Percentiles rank a stretch among this genome's conserved stretches.
These are phyloP conservation scores for Spilosoma lubricipeda DNA, from an alignment of 2,888 invertebrate genomes.

Conservation along the genomic window DNA sequence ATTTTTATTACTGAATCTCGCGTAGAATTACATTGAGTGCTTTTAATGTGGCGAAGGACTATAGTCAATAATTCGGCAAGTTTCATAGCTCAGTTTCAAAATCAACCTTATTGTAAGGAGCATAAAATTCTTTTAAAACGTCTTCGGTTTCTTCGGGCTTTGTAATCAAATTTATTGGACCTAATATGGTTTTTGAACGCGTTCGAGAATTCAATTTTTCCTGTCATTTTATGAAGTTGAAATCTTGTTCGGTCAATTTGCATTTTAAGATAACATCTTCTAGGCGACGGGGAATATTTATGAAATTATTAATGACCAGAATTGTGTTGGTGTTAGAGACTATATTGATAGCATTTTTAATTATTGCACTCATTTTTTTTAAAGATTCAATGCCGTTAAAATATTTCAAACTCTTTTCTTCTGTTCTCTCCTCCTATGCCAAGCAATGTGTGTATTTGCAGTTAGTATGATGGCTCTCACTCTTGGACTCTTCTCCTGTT, in stretches of 20 bases:
- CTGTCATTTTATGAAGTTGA: constrained; percentile 14
- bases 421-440: too few relatives aligned
- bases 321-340: not conserved
- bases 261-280: constrained; percentile 13
- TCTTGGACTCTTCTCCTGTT: too few relatives aligned
- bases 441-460: too few relatives aligned
- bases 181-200: constrained; percentile 20
- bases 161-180: constrained; percentile 21
- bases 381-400: too few relatives aligned
- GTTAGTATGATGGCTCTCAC: too few relatives aligned
- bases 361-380: too few relatives aligned
- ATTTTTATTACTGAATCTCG: constrained; percentile 25
- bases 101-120: constrained; percentile 13
- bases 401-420: too few relatives aligned
- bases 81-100: constrained; percentile 5
- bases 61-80: constrained; percentile 11
- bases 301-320: constrained; percentile 8
- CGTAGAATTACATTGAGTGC: constrained; percentile 24
- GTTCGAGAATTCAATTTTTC: constrained; percentile 17
- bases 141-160: not conserved
- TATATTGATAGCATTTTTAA: not conserved
- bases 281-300: constrained; percentile 1
- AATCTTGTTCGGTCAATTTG: constrained; percentile 12
- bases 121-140: constrained; percentile 2
- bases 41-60: constrained; percentile 13